Evolutionary conservation across 2,888 invertebrate species (phyloP).

Genomic region (Augiades crinisus): DNA sequence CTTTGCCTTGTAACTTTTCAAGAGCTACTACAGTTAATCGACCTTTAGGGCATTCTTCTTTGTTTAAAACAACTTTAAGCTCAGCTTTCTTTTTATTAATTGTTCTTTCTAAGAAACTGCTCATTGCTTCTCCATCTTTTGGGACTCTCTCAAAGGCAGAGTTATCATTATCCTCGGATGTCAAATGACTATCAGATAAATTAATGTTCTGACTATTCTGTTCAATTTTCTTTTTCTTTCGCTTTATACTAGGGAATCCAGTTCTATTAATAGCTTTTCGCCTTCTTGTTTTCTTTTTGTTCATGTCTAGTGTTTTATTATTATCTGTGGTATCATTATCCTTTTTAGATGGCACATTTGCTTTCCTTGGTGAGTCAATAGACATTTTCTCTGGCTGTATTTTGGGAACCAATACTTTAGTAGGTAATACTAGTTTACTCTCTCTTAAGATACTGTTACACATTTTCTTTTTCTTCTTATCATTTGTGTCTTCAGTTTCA

Average conservation of each 20-base stretch:
- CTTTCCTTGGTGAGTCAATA: slow-evolving; percentile 54
- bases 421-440: slow-evolving; percentile 69
- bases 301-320: slow-evolving; percentile 45
- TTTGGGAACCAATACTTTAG: slow-evolving; percentile 65
- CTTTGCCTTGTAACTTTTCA: slow-evolving; percentile 81
- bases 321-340: slow-evolving; percentile 47
- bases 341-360: slow-evolving; percentile 47
- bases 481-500: slow-evolving; percentile 61
- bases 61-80: slow-evolving; percentile 73
- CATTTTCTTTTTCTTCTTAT: slow-evolving; percentile 71
- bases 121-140: slow-evolving; percentile 85
- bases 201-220: slow-evolving; percentile 38
- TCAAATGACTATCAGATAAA: slow-evolving; percentile 57
- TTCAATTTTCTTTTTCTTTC: slow-evolving; percentile 87
- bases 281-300: slow-evolving; percentile 80
- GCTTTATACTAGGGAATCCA: slow-evolving; percentile 92
- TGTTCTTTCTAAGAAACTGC: slow-evolving; percentile 84
- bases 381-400: slow-evolving; percentile 62
- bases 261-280: slow-evolving; percentile 92
- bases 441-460: slow-evolving; percentile 65
- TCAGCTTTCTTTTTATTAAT: slow-evolving; percentile 63
- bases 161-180: slow-evolving; percentile 67
- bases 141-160: slow-evolving; percentile 85
- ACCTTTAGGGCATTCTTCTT: slow-evolving; percentile 76
- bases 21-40: slow-evolving; percentile 82